These are phyloP conservation scores for Lacanobia wlatinum DNA, from an alignment of 2,888 invertebrate species.

Conservation along the genomic window DNA sequence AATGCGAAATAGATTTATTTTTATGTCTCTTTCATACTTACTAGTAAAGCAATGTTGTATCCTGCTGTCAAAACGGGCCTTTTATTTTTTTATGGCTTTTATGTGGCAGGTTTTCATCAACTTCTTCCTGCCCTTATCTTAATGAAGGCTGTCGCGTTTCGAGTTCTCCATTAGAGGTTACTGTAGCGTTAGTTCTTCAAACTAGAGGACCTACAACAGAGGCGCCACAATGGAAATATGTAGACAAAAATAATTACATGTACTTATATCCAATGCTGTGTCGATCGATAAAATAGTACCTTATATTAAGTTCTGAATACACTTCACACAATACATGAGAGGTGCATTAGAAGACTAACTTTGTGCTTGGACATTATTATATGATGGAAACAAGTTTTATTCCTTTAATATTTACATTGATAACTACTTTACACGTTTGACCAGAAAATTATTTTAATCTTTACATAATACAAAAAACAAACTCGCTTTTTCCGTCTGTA, in stretches of 20 bases:
- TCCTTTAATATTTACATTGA: constrained; percentile 39
- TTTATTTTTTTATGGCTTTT: background rate
- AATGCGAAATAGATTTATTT: too few species aligned
- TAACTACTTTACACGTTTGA: constrained; percentile 35
- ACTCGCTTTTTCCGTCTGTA: too few species aligned
- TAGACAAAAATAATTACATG: background rate
- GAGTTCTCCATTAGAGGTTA: too few species aligned
- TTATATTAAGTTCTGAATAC: constrained; percentile 31
- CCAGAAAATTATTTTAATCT: constrained; percentile 4
- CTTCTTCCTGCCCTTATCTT: background rate
- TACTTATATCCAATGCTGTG: background rate
- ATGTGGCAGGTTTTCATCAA: background rate
- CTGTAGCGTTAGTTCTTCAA: too few species aligned
- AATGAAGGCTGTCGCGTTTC: background rate
- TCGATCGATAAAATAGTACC: constrained; percentile 24
- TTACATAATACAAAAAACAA: too few species aligned
- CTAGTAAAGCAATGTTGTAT: too few species aligned
- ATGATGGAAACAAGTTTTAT: constrained; percentile 19
- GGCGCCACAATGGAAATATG: too few species aligned
- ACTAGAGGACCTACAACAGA: too few species aligned
- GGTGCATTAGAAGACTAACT: constrained; percentile 46
- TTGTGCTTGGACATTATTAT: constrained; percentile 54
- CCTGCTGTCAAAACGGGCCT: too few species aligned
- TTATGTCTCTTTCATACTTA: too few species aligned
- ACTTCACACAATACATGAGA: constrained; percentile 45